Percentiles rank a stretch among this genome's conserved stretches.
These are phyloP conservation scores for Oryzias javanicus DNA, from an alignment of 2,113 vertebrate genomes.

Conservation along the genomic window DNA sequence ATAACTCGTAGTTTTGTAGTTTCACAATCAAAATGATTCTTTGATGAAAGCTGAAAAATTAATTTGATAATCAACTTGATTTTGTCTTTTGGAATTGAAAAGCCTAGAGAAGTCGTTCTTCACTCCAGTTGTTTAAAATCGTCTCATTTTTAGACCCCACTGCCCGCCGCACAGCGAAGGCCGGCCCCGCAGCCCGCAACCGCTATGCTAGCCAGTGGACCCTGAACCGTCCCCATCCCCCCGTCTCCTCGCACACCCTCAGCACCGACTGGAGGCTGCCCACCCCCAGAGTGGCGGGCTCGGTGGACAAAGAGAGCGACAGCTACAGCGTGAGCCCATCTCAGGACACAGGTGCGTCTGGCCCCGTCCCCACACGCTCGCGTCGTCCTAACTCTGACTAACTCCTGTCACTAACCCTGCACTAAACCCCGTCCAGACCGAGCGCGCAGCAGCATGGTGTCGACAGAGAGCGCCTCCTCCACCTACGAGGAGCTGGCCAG, in stretches of 20 bases:
- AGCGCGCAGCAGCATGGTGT: constrained; percentile 98
- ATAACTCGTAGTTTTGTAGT: not conserved
- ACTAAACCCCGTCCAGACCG: constrained; percentile 79
- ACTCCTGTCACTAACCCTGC: constrained; percentile 37
- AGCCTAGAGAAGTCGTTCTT: no score
- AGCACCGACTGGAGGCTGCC: constrained; percentile 98
- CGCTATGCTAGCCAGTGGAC: constrained; percentile 99
- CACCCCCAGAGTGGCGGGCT: constrained; percentile 89
- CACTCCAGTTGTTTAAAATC: no score
- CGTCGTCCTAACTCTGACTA: constrained; percentile 6
- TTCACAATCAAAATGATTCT: no score
- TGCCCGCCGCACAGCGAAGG: constrained; percentile 91
- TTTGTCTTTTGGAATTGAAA: no score
- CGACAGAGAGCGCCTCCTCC: constrained; percentile 98
- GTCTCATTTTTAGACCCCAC: constrained; percentile 84
- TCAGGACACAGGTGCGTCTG: constrained; percentile 90
- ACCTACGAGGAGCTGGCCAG: constrained; percentile 97
- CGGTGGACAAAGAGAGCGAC: constrained; percentile 97
- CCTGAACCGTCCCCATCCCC: constrained; percentile 93
- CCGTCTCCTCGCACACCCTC: constrained; percentile 94
- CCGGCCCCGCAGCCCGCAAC: constrained; percentile 89
- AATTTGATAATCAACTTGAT: no score
- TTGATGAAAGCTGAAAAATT: no score
- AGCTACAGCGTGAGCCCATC: constrained; percentile 99
- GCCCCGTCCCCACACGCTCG: not conserved